phyloP scores from a whole-genome alignment of 2,888 invertebrate species.

The Phaonia tiefii region DNA sequence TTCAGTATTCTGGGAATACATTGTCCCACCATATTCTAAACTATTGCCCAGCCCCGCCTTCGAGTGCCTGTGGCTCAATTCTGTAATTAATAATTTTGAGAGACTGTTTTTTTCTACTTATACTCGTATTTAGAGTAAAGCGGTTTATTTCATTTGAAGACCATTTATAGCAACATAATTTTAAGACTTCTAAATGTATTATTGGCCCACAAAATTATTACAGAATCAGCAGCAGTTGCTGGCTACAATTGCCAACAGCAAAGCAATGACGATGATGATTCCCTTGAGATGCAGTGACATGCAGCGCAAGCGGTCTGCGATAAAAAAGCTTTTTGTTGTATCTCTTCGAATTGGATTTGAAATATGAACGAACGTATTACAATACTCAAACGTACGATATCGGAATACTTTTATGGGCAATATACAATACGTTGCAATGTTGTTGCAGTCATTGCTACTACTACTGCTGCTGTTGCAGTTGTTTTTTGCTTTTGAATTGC shows the following conservation, averaged over 20 bases:
- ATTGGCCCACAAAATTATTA: conserved; percentile 66
- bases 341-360: conserved; percentile 34
- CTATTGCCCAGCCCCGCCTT: conserved; percentile 46
- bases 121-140: conserved; percentile 31
- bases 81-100: conserved; percentile 64
- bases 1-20: too few relatives aligned
- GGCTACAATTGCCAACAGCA: conserved; percentile 61
- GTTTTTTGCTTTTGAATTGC: conserved; percentile 34
- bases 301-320: conserved; percentile 62
- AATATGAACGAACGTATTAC: conserved; percentile 57
- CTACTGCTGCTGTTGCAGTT: conserved; percentile 13
- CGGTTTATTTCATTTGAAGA: conserved; percentile 65
- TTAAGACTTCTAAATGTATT: conserved; percentile 61
- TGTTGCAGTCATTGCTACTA: conserved; percentile 43
- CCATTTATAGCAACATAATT: conserved; percentile 67
- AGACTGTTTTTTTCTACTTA: conserved; percentile 11
- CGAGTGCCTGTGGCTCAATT: conserved; percentile 21
- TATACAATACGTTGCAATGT: conserved; percentile 39
- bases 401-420: conserved; percentile 62
- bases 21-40: too few relatives aligned
- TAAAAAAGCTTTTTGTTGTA: conserved; percentile 42
- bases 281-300: conserved; percentile 62
- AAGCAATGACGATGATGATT: conserved; percentile 58
- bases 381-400: conserved; percentile 47
- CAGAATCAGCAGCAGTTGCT: conserved; percentile 36